Base-by-base conservation (phyloP, 2,113 vertebrate species). In the Lutjanus erythropterus region DNA sequence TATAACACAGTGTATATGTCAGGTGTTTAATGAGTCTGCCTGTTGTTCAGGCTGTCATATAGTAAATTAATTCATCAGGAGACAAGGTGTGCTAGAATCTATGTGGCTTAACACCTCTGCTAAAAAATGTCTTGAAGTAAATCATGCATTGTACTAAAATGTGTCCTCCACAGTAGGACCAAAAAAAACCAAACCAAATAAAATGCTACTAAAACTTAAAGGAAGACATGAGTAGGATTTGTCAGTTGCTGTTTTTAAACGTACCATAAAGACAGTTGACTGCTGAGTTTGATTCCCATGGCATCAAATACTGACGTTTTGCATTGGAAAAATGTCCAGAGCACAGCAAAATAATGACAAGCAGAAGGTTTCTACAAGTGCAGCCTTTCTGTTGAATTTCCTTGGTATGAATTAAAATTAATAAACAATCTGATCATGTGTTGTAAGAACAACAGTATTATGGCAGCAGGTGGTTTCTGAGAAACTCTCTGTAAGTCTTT, bases 391-490 rank as follows among this genome's bases (percentile, higher is more conserved):
- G 46, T 37, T 11, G 23, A 8, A 19, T 72, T 41, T 33, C 1
- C 2, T n/a, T 19, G 4, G 1, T 3, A 23, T 18, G 14, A 21
- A 47, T 50, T 6, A 65, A 39, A 19, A 53, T 41, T 25, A 27
- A 31, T 52, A 56, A n/a, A 15, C 0, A 4, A 29, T 71, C 5
- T 53, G 31, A 61, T 64, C 19, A 31, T 64, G 21, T 64, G 27
- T 41, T 46, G 31, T 21, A 37, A 67, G 55, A 69, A 41, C 44
- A 29, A 49, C 27, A 15, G 4, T 12, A 5, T 37, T 41, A 64
- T 15, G 62, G 56, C 42, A 79, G 71, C 86, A 89, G 82, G 82
- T 86, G 87, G 66, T 85, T 84, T 71, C 65, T 50, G 62, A 71
- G 18, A 60, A 44, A 35, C 66, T 60, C 19, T 21, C 37, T 27